Evolutionary conservation across 2,888 invertebrate species (phyloP), one percentile per base, ranked within the genome.

Genomic region (Graphium colonna): DNA sequence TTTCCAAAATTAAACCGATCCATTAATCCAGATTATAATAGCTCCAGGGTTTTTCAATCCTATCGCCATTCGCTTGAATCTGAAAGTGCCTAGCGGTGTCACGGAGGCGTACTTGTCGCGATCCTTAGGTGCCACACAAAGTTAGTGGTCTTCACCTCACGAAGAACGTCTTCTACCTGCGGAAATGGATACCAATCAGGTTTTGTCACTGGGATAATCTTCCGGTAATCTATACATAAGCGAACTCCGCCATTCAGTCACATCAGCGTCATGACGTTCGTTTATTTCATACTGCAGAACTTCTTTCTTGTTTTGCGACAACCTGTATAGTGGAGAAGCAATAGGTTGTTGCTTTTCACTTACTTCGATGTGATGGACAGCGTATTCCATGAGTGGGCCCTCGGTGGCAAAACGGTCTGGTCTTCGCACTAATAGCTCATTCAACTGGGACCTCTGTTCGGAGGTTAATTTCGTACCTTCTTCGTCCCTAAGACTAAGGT

Each of bases 161-260:
- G 65, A 0, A 69, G 51, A 0, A 67, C 15, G 26, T 70, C 69
- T 1, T 68, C 65, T 3, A 21, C 5, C 21, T 5, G 2, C 5
- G 21, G 65, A 7, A 69, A 51, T 1, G 65, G 66, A 41, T 66
- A 67, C 1, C 57, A 55, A 50, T 73, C 71, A 1, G 21, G 21
- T n/a, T n/a, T n/a, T n/a, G n/a, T 73, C 10, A 71, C 58, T 0
- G 63, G 45, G 40, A 74, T 74, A 0, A 75, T 49, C 8, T 64
- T 60, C 0, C 71, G 54, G 42, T 71, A 75, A 26, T 71, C 72
- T 0, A 71, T 47, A 21, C 69, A 72, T 0, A 73, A 47, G 3
- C 71, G 26, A 3, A 26, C 7, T 5, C 26, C 7, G 0, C 65
- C 68, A 46, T 70, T 51, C 21, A 8, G 62, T 62, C 7, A 62